Evolutionary conservation across 2,113 vertebrate species (phyloP), one percentile per base, ranked within the genome.

Genomic region (Phycodurus eques): DNA sequence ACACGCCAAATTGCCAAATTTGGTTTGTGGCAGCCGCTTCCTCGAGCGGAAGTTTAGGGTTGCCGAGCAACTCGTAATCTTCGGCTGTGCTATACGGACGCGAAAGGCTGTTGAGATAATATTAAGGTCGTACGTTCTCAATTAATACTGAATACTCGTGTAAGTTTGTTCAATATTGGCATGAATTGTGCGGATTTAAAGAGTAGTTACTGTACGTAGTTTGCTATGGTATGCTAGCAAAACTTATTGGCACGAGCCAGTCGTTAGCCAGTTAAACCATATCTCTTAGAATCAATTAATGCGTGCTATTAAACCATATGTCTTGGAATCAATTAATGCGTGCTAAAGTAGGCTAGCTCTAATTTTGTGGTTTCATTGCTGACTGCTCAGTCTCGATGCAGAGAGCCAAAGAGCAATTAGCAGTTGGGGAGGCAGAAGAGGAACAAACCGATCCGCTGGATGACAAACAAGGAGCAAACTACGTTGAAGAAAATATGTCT

Each of bases 361-460:
- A 59, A 59, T 61, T 15, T 27, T 14, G 27, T 61, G 31, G 14
- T 60, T 61, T 61, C 17, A 17, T 61, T 61, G 59, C 33, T n/a
- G 10, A 39, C 20, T 15, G 42, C 2, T 27, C 68, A 74, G 77
- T 60, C 67, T 1, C 8, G 51, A 91, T 89, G 87, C 68, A 88
- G 73, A 81, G 70, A 2, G 13, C 66, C 8, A 74, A 9, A 60
- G 63, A 10, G 1, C 64, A 74, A 59, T 62, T 20, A 19, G 65
- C 60, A n/a, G 72, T 46, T 0, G 62, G 19, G 47, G 74, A 66
- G 47, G 65, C 2, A 20, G 67, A 46, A 1, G 81, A 68, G 4
- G 47, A 35, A 7, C 20, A 33, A 14, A 20, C 0, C 2, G 8
- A 31, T 35, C 31, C 1, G 19, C 68, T 57, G 78, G 69, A 68